Conservation (phyloP, 2,888 invertebrate genomes). For the Platypus cylindrus region DNA sequence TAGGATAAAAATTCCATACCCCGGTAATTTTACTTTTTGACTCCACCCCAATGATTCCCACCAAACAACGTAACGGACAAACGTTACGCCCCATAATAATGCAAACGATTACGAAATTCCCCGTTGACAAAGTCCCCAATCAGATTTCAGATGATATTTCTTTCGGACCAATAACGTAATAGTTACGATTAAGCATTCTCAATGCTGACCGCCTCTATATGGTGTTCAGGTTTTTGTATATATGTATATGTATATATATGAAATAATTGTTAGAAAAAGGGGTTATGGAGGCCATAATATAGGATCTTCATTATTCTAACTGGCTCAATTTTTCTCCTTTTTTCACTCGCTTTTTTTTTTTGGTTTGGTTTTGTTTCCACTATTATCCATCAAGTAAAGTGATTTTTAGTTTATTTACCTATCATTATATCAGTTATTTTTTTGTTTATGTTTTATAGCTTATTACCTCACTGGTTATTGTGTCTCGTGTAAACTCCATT, state of each 20-base stretch:
- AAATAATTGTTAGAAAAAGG: conserved; percentile 25
- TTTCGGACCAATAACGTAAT: conserved; percentile 18
- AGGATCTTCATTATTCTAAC: conserved; percentile 17
- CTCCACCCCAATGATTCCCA: conserved; percentile 2
- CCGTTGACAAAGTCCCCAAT: conserved; percentile 21
- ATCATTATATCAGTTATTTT: no score
- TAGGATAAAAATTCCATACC: background rate
- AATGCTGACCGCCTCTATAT: conserved; percentile 22
- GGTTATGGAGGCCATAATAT: conserved; percentile 27
- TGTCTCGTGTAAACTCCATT: no score
- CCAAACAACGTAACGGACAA: background rate
- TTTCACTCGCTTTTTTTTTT: conserved; percentile 10
- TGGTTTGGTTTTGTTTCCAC: conserved; percentile 2
- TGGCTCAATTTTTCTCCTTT: conserved; percentile 14
- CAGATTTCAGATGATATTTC: conserved; percentile 12
- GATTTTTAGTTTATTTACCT: no score
- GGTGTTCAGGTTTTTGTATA: no score
- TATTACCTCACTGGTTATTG: no score
- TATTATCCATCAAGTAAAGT: no score
- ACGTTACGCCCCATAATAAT: conserved; percentile 21
- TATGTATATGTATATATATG: no score
- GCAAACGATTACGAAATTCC: conserved; percentile 26
- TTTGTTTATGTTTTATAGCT: no score
- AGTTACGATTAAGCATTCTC: conserved; percentile 19
- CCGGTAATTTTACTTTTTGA: background rate